phyloP scores from a whole-genome alignment of 2,888 invertebrate species.

The Sinodicranocentrus sp. region DNA sequence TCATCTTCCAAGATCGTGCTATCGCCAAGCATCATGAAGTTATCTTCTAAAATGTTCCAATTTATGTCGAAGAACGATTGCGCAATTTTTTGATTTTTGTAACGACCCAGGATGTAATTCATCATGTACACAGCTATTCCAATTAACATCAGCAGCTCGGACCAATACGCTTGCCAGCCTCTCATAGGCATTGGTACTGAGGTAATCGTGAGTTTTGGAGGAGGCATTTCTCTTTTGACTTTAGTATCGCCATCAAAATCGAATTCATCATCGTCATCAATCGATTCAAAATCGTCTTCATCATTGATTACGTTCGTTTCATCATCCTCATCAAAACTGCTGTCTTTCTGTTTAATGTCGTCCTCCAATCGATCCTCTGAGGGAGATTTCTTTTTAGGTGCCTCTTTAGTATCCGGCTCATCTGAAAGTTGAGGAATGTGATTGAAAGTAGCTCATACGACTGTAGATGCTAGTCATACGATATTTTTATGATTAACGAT shows the following conservation, averaged over 20 bases:
- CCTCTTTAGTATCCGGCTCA: constrained; percentile 48
- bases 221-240: constrained; percentile 70
- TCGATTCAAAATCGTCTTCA: constrained; percentile 75
- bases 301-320: constrained; percentile 60
- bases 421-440: too few relatives aligned
- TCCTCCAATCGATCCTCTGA: constrained; percentile 41
- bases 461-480: too few relatives aligned
- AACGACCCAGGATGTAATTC: constrained; percentile 75
- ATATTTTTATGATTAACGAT: too few relatives aligned
- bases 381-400: constrained; percentile 36
- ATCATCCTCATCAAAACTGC: constrained; percentile 71
- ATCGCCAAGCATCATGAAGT: constrained; percentile 75
- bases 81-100: constrained; percentile 76
- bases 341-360: constrained; percentile 33
- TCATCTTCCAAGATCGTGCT: constrained; percentile 73
- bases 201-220: constrained; percentile 75
- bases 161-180: constrained; percentile 76
- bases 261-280: constrained; percentile 75
- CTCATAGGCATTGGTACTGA: constrained; percentile 76
- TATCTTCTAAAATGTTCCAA: constrained; percentile 75
- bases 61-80: constrained; percentile 76
- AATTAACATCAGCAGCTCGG: constrained; percentile 73
- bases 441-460: too few relatives aligned
- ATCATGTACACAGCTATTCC: constrained; percentile 75
- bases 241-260: constrained; percentile 69